These are phyloP conservation scores for Monochamus alternatus DNA, from an alignment of 2,888 invertebrate genomes.

Conservation along the genomic window DNA sequence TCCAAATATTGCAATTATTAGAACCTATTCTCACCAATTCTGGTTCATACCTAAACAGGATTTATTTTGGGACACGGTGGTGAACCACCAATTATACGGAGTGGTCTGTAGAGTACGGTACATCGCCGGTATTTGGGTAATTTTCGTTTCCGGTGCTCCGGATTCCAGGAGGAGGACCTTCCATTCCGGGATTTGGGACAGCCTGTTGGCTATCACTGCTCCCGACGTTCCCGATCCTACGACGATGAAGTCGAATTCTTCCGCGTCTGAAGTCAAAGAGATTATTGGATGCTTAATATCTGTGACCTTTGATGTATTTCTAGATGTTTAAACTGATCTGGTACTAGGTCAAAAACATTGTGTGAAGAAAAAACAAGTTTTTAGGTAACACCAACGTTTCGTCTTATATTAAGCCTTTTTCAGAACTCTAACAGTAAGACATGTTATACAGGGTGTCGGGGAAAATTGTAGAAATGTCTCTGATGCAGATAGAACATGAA, in stretches of 20 bases:
- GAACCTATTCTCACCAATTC: no score
- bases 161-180: constrained; percentile 80
- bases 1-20: neutral
- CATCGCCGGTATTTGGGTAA: constrained; percentile 73
- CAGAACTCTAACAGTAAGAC: no score
- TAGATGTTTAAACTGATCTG: no score
- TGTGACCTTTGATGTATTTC: no score
- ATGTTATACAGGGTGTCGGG: no score
- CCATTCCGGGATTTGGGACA: constrained; percentile 77
- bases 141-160: constrained; percentile 72
- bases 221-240: constrained; percentile 83
- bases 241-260: constrained; percentile 78
- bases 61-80: constrained; percentile 73
- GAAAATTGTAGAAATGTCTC: no score
- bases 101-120: constrained; percentile 74
- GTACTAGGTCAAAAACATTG: no score
- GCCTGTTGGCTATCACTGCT: constrained; percentile 79
- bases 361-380: no score
- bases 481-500: no score
- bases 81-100: constrained; percentile 77
- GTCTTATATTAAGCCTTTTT: no score
- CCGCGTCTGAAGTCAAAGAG: constrained; percentile 37
- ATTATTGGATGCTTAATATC: no score
- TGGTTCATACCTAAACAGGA: constrained; percentile 71
- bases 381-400: no score